Conservation (phyloP, 2,113 vertebrate species). For the Struthio camelus region DNA sequence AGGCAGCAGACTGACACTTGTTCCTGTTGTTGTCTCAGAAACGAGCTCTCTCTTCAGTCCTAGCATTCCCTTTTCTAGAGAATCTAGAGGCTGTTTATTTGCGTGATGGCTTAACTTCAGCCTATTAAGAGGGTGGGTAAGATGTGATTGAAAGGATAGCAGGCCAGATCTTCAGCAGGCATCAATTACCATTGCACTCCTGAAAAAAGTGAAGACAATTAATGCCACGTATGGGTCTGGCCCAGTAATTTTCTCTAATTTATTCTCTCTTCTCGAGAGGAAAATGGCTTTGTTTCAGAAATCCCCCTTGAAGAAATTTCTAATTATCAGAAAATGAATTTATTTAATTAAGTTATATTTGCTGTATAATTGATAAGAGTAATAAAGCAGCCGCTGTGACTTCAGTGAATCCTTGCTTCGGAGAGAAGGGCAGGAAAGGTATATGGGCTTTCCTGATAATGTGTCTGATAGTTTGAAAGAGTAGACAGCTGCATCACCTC, state of each 20-base stretch:
- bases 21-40: neutral
- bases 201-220: neutral
- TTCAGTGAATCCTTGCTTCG: neutral
- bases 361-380: neutral
- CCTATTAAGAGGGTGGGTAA: neutral
- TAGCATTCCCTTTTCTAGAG: neutral
- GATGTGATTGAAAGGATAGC: neutral
- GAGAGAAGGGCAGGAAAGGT: neutral
- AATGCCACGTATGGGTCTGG: neutral
- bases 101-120: neutral
- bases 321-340: constrained; percentile 40
- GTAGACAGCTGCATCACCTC: constrained; percentile 9
- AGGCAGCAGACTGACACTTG: neutral
- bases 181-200: neutral
- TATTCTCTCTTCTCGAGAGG: neutral
- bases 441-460: neutral
- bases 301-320: neutral
- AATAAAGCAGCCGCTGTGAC: neutral
- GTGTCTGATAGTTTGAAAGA: neutral
- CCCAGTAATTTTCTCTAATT: neutral
- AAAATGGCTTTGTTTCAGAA: neutral
- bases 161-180: neutral
- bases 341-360: constrained; percentile 41
- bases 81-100: neutral
- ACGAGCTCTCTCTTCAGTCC: neutral